Percentiles rank a stretch among this genome's conserved stretches.
Evolutionary conservation across 1,140 invertebrate genomes (phyloP).

Genomic region (Alviniconcha marisindica): DNA sequence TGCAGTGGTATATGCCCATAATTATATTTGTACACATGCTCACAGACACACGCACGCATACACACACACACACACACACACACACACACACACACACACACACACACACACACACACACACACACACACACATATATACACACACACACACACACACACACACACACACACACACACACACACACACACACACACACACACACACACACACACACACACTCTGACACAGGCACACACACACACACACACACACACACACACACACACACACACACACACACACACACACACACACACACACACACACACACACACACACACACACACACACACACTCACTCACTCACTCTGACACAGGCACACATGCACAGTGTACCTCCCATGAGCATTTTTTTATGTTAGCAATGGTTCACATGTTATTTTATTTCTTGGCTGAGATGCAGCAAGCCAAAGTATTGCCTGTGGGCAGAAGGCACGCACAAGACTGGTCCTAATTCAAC

Average conservation of each 20-base stretch:
- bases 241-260: constrained; percentile 5
- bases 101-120: not conserved
- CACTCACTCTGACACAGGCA: too few relatives aligned
- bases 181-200: not conserved
- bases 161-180: not conserved
- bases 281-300: not conserved
- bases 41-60: not conserved
- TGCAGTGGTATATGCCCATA: too few relatives aligned
- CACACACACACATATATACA: not conserved
- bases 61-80: not conserved
- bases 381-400: not conserved
- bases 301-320: not conserved
- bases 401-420: too few relatives aligned
- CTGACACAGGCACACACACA: not conserved
- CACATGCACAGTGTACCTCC: not conserved
- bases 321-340: too few relatives aligned
- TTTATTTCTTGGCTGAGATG: too few relatives aligned
- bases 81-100: too few relatives aligned
- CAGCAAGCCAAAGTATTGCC: too few relatives aligned
- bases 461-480: too few relatives aligned
- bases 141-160: not conserved
- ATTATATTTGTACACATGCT: too few relatives aligned
- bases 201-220: not conserved
- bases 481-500: too few relatives aligned
- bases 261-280: not conserved